phyloP scores from a whole-genome alignment of 1,140 invertebrate species.

The Subanguina moxae region DNA sequence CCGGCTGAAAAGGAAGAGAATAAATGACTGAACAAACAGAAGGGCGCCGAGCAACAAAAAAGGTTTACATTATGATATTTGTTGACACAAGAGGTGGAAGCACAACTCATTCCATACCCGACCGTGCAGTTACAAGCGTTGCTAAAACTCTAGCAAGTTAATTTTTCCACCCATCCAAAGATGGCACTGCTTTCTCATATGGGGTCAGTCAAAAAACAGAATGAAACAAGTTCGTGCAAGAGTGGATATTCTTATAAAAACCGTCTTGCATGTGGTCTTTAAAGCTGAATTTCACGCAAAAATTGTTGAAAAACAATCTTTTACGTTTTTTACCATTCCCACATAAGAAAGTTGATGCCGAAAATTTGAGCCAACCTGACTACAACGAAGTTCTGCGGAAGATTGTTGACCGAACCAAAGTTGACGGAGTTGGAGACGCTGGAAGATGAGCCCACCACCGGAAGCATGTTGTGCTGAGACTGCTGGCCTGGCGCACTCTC shows the following conservation, averaged over 20 bases:
- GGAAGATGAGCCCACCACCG: background rate
- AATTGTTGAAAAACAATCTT: no score
- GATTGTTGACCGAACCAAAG: background rate
- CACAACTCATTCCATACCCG: background rate
- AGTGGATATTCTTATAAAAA: no score
- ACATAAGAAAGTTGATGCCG: no score
- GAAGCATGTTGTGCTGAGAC: background rate
- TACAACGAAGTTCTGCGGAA: background rate
- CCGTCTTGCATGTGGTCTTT: no score
- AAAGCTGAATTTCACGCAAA: no score
- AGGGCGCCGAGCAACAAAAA: no score
- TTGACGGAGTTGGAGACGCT: background rate
- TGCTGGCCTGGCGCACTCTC: background rate
- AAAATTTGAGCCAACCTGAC: background rate
- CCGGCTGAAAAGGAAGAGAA: background rate
- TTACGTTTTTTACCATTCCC: no score
- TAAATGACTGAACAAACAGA: no score
- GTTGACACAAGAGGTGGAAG: background rate
- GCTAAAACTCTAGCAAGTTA: background rate
- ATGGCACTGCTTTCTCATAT: no score
- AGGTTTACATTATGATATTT: background rate
- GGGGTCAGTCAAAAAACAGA: no score
- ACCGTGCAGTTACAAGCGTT: background rate
- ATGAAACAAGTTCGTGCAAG: no score
- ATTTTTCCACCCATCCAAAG: no score